Conservation (phyloP, 2,888 invertebrate genomes). For the Thymelicus lineola region DNA sequence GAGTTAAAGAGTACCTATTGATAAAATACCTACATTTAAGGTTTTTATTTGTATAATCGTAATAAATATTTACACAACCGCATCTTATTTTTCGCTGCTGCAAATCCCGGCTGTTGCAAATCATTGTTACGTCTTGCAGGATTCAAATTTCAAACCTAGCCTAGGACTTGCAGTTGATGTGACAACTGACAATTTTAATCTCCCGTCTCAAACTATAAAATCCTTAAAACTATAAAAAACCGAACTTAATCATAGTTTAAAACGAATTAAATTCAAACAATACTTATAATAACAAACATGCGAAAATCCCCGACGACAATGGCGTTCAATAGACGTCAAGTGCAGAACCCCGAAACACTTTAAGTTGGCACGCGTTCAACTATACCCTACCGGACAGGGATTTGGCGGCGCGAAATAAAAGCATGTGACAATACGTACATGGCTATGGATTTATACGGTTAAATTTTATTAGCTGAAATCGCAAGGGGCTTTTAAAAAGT, state of each 20-base stretch:
- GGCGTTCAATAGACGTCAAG: conserved; percentile 10
- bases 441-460: conserved; percentile 14
- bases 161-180: too few relatives aligned
- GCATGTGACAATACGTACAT: conserved; percentile 24
- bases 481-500: too few relatives aligned
- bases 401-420: conserved; percentile 33
- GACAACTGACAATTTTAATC: too few relatives aligned
- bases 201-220: too few relatives aligned
- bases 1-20: too few relatives aligned
- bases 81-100: too few relatives aligned
- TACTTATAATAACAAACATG: neutral
- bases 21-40: too few relatives aligned
- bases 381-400: conserved; percentile 17
- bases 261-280: conserved; percentile 1
- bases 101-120: too few relatives aligned
- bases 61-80: too few relatives aligned
- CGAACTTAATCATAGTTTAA: neutral
- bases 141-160: too few relatives aligned
- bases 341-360: conserved; percentile 23
- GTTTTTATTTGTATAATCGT: too few relatives aligned
- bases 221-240: neutral
- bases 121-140: too few relatives aligned
- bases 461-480: neutral
- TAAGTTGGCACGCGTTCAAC: conserved; percentile 27
- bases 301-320: conserved; percentile 1